Evolutionary conservation across 2,888 invertebrate genomes (phyloP).

Genomic region (Lithophane ornitopus): DNA sequence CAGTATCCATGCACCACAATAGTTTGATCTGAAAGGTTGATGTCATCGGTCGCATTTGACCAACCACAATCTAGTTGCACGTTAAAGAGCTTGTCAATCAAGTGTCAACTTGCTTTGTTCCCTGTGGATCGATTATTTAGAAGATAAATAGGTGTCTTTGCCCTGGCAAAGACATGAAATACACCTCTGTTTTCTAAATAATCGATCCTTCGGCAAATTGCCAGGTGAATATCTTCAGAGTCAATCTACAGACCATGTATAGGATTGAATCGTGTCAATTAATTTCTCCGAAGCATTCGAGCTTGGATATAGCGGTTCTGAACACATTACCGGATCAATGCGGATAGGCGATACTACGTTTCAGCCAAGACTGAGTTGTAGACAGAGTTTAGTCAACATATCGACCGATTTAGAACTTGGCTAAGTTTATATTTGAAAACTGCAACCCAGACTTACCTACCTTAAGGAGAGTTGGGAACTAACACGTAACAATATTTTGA

Average conservation of each 20-base stretch:
- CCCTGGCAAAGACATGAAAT: background rate
- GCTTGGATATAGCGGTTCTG: constrained; percentile 37
- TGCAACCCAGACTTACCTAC: background rate
- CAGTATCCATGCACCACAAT: background rate
- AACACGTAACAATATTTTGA: background rate
- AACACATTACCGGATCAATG: constrained; percentile 37
- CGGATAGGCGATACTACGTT: constrained; percentile 1
- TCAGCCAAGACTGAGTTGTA: background rate
- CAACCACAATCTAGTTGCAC: background rate
- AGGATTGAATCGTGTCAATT: constrained; percentile 34
- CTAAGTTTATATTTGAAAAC: background rate
- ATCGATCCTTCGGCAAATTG: constrained; percentile 22
- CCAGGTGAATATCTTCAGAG: constrained; percentile 27
- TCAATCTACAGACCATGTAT: constrained; percentile 23
- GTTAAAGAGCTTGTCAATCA: background rate
- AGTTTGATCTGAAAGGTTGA: background rate
- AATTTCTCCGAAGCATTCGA: constrained; percentile 43
- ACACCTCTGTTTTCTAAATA: constrained; percentile 5
- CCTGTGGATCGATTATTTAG: no score
- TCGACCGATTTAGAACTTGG: background rate
- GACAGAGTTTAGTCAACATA: constrained; percentile 1
- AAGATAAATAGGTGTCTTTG: no score
- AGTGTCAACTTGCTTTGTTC: background rate
- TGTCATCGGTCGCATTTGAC: background rate
- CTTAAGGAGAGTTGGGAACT: background rate